These are phyloP conservation scores for Zaprionus inermis DNA, from an alignment of 1,140 invertebrate species.

Conservation along the genomic window DNA sequence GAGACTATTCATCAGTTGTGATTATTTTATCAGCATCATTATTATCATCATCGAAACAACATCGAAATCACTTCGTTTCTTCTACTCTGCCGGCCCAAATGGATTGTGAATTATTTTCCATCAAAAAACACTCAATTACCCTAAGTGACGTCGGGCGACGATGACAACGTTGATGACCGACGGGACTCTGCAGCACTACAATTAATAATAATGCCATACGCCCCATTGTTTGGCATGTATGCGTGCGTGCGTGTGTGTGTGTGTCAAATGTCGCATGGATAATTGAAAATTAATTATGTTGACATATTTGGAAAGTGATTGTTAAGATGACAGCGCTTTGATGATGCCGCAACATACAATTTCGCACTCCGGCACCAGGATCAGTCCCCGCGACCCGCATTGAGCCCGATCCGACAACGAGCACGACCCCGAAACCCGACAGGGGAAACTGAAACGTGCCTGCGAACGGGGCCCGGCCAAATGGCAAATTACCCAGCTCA, in stretches of 20 bases:
- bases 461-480: slow-evolving; percentile 26
- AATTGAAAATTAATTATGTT: slow-evolving; percentile 83
- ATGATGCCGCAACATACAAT: slow-evolving; percentile 63
- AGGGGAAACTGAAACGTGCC: slow-evolving; percentile 15
- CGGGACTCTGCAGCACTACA: slow-evolving; percentile 53
- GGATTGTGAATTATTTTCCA: slow-evolving; percentile 74
- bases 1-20: slow-evolving; percentile 45
- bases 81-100: slow-evolving; percentile 36
- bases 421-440: neutral
- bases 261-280: slow-evolving; percentile 68
- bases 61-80: slow-evolving; percentile 44
- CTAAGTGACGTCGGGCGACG: slow-evolving; percentile 67
- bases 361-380: slow-evolving; percentile 35
- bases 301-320: slow-evolving; percentile 82
- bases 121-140: slow-evolving; percentile 76
- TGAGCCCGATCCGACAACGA: neutral
- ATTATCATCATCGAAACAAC: slow-evolving; percentile 54
- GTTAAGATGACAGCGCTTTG: slow-evolving; percentile 66
- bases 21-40: slow-evolving; percentile 75
- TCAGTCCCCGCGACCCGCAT: too few species aligned
- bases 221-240: slow-evolving; percentile 26
- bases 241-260: slow-evolving; percentile 15
- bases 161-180: slow-evolving; percentile 42
- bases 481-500: slow-evolving; percentile 57
- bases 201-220: slow-evolving; percentile 74